Conservation (phyloP, 2,888 invertebrate genomes). For the Clostera curtula region DNA sequence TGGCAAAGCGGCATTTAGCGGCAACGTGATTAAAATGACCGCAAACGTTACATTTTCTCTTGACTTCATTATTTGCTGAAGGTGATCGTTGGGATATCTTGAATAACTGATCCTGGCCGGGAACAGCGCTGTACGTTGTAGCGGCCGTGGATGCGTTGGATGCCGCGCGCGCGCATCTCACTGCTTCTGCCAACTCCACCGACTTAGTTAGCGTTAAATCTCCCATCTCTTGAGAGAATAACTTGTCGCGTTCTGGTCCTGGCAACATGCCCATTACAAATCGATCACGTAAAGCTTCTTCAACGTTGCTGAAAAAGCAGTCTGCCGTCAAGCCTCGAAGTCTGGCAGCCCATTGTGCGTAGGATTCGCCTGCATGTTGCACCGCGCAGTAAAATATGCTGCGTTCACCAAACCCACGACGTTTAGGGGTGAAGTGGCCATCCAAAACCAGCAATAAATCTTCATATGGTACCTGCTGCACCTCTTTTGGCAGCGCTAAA, state of each 20-base stretch:
- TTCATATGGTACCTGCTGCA: conserved; percentile 11
- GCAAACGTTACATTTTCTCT: conserved; percentile 12
- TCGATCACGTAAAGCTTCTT: conserved; percentile 14
- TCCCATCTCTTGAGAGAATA: not conserved
- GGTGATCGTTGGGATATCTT: not conserved
- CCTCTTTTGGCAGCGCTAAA: conserved; percentile 9
- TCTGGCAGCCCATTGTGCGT: conserved; percentile 16
- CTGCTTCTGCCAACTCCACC: not conserved
- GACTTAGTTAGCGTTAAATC: not conserved
- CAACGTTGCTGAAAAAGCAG: conserved; percentile 13
- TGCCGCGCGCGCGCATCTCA: not conserved
- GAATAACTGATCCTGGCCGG: not conserved
- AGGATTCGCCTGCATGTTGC: conserved; percentile 14
- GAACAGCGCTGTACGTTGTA: not conserved
- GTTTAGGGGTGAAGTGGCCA: conserved; percentile 16
- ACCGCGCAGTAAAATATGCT: conserved; percentile 11
- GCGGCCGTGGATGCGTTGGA: not conserved
- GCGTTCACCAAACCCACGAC: conserved; percentile 11
- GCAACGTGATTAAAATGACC: conserved; percentile 13
- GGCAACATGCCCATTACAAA: conserved; percentile 4
- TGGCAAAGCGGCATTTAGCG: conserved; percentile 12
- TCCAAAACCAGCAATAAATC: conserved; percentile 13
- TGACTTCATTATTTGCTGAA: not conserved
- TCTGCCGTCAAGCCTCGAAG: conserved; percentile 13
- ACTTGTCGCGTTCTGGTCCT: not conserved